Evolutionary conservation across 2,113 vertebrate genomes (phyloP), one percentile per base, ranked within the genome.

Genomic region (Salvelinus fontinalis): DNA sequence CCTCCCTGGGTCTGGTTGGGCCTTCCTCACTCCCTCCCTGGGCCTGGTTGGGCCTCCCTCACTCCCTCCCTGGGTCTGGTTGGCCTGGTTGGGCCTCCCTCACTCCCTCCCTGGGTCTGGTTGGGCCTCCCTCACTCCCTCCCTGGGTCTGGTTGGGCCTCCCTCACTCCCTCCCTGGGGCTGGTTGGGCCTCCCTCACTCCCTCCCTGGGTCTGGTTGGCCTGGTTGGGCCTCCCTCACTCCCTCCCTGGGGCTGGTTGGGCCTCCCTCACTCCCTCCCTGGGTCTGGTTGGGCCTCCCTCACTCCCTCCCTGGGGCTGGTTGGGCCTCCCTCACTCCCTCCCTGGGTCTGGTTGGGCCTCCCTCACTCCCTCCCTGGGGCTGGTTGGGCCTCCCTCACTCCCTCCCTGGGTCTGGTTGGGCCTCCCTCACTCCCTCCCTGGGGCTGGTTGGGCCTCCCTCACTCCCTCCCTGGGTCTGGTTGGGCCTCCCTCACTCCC

Each of bases 51-150:
- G 27, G 34, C 34, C 34, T 34, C 6, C 34, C 34, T n/a, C 70
- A 29, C 3, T 4, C 29, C 39, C 74, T 0, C 4, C 67, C 39
- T 20, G n/a, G 31, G 67, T 12, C 39, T n/a, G 67, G 14, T 34
- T 77, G 77, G 34, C 3, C 27, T 29, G 27, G 27, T 29, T 29
- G 29, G 29, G 51, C 83, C 75, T 74, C 75, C 34, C 79, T 73
- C 73, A 34, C 73, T 34, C 27, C 27, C 27, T 0, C 0, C 27
- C 27, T 29, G 27, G 27, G 34, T 5, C 34, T 34, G 34, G 34
- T 34, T 7, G 5, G 34, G 6, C 5, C 34, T 6, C 6, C 31
- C 31, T 34, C 5, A 29, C 0, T 29, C 27, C 34, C 34, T 0
- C 1, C 34, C 34, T 34, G 5, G 34, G 34, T 34, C 34, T 34